Evolutionary conservation across 2,113 vertebrate species (phyloP), one percentile per base, ranked within the genome.

Genomic region (Apus apus): DNA sequence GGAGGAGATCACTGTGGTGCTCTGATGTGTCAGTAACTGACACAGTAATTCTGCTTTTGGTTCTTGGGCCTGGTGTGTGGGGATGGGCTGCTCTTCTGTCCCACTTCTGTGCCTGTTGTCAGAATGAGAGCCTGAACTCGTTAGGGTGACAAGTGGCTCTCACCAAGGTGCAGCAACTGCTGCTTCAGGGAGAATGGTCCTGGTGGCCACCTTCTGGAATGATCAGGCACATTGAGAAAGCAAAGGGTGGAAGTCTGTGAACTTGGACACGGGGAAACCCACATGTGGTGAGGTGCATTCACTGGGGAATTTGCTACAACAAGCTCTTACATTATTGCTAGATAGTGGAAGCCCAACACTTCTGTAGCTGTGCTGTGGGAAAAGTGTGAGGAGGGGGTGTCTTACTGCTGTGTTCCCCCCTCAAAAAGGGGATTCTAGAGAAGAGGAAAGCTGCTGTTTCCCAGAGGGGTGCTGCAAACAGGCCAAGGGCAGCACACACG

Each of bases 371-470:
- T 64, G 57, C 50, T 45, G 51, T 66, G 57, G 91, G 62, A 50
- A 23, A 43, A 23, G 6, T 61, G n/a, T 32, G 9, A 57, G 50
- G 60, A 0, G 0, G 4, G 5, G 21, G 4, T 57, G 5, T 56
- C 43, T 62, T 20, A 21, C 27, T 85, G 60, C 46, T 76, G 5
- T 48, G 27, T 83, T 54, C 27, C 3, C 14, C 22, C 86, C 6
- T 22, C 32, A 67, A 11, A n/a, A 32, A 19, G 9, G 38, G 11
- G 27, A 13, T 57, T 48, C 5, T 30, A 38, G 45, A 45, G n/a
- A 26, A 79, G 57, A 65, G 36, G n/a, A 27, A 45, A 71, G 29
- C 32, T 75, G 66, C 11, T 79, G 38, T 32, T 57, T 53, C 4
- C 32, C 1, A 1, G 34, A 57, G 26, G 10, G 19, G n/a, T 57